Evolutionary conservation across 2,113 vertebrate species (phyloP).

Genomic region (Vulpes lagopus): DNA sequence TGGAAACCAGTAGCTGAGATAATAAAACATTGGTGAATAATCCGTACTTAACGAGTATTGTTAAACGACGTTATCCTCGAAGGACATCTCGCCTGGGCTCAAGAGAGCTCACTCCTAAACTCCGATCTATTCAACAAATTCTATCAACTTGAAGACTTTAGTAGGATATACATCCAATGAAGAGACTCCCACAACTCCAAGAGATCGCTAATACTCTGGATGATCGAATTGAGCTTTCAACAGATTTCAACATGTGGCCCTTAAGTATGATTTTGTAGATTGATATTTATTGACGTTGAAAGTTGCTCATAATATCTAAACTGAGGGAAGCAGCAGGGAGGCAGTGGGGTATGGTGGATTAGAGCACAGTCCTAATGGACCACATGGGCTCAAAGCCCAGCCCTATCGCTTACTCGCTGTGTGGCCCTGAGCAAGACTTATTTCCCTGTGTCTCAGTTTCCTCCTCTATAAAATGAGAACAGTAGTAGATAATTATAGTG

Average conservation of each 20-base stretch:
- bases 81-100: neutral
- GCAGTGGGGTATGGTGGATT: neutral
- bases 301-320: neutral
- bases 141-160: neutral
- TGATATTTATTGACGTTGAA: neutral
- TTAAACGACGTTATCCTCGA: neutral
- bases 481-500: neutral
- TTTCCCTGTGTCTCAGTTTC: neutral
- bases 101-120: neutral
- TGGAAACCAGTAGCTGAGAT: neutral
- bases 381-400: neutral
- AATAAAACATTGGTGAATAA: neutral
- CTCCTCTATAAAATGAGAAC: neutral
- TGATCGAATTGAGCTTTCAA: neutral
- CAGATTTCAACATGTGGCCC: neutral
- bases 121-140: neutral
- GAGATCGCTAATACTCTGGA: neutral
- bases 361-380: neutral
- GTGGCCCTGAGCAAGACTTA: neutral
- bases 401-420: neutral
- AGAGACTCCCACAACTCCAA: neutral
- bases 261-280: neutral
- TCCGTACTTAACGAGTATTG: neutral
- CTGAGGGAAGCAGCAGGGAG: neutral
- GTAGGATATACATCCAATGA: neutral